Evolutionary conservation across 2,888 invertebrate species (phyloP), one percentile per base, ranked within the genome.

Genomic region (Sceliomorpha sp.): DNA sequence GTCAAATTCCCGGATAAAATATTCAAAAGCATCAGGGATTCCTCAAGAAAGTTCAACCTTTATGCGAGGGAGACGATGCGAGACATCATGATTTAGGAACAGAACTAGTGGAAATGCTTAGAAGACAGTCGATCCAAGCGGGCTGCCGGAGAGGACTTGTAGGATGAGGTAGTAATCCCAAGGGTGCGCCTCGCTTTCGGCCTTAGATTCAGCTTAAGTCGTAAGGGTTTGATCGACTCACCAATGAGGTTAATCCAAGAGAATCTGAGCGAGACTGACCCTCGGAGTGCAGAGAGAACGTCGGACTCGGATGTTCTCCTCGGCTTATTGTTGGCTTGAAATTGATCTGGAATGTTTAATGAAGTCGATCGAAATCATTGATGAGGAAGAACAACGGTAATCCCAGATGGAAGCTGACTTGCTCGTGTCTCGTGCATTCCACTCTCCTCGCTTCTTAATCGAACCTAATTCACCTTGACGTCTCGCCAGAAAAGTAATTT

Each of bases 121-220:
- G 79, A 78, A 75, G 75, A 78, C 67, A 77, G 79, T 79, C 80
- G 80, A 82, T 81, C 81, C 83, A 81, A 82, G 81, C 77, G 59
- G 80, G 83, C 79, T 80, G 78, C 77, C 78, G 76, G 75, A 80
- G 64, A 70, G 70, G 70, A 56, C 78, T 79, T 76, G 70, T 73
- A 78, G 83, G 80, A 84, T 85, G 86, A 86, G 85, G 84, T 79
- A 80, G 86, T 86, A 86, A 87, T 86, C 86, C 85, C 83, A 63
- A 76, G 80, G 80, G 85, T 80, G 81, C 81, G 79, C 78, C 79
- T 77, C 79, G 75, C 68, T 62, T 72, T 75, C 73, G 78, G 82
- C 82, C 85, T 84, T 83, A 83, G 86, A 80, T 82, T 82, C 80
- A 81, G 84, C 82, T 82, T 83, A 80, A 85, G 82, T 83, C 84